phyloP scores from a whole-genome alignment of 2,113 vertebrate species.

The Menidia beryllina region DNA sequence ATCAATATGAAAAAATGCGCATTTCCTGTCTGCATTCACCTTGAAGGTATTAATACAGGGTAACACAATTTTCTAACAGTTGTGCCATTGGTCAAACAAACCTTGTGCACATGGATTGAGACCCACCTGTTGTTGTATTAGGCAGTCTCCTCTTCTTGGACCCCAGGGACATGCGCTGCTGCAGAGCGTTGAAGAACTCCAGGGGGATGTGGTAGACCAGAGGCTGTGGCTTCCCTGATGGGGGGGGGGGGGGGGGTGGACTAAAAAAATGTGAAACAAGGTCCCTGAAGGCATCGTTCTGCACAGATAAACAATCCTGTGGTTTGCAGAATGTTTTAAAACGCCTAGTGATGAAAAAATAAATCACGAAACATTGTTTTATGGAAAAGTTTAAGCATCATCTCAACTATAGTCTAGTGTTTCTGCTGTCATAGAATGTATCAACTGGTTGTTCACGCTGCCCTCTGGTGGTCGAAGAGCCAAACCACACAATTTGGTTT shows the following conservation, averaged over 20 bases:
- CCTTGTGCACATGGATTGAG: background rate
- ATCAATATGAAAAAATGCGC: background rate
- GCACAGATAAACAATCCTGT: background rate
- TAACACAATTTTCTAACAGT: too few relatives aligned
- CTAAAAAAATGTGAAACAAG: slow-evolving; percentile 8
- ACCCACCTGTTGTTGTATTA: slow-evolving; percentile 89
- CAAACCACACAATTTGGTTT: too few relatives aligned
- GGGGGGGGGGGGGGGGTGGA: too few relatives aligned
- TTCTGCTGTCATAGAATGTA: background rate
- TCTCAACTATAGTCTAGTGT: background rate
- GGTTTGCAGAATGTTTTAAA: too few relatives aligned
- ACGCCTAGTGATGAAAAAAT: background rate
- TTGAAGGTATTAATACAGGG: too few relatives aligned
- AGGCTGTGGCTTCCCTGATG: slow-evolving; percentile 88
- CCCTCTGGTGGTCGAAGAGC: background rate
- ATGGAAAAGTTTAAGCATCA: background rate
- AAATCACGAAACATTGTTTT: background rate
- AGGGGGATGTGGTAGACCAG: slow-evolving; percentile 93
- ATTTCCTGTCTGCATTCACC: background rate
- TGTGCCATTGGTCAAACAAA: too few relatives aligned
- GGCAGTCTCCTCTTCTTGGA: slow-evolving; percentile 92
- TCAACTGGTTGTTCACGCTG: background rate
- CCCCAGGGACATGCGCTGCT: slow-evolving; percentile 90
- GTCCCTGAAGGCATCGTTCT: background rate
- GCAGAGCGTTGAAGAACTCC: slow-evolving; percentile 91